Base-by-base conservation (phyloP, 2,888 invertebrate species). In the Eristalis tenax region DNA sequence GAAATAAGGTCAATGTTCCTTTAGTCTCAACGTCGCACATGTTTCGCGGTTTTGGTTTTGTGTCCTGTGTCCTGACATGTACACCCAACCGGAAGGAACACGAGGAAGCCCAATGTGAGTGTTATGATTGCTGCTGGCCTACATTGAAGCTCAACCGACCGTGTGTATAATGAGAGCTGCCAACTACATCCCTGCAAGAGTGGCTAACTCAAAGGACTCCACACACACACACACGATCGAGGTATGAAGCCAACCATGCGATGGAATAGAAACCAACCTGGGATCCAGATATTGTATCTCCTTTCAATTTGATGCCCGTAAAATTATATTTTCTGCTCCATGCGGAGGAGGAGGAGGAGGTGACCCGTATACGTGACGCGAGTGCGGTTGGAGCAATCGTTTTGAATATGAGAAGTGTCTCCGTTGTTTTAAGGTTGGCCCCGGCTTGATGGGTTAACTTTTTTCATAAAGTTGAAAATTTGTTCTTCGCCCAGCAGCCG, bases 391-490 rank as follows among this genome's bases (percentile, higher is more conserved):
- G 1, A 57, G 80, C 75, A 75, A 84, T 84, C 83, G 70, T 80
- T 84, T 80, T 70, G 63, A 71, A 66, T 64, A 57, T 76, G 80
- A 71, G 40, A 79, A 76, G 80, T 75, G 84, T 80, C 75, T 68
- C 66, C 56, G 70, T 32, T 50, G 61, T 80, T 84, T 75, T 74
- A 80, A 84, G 80, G 70, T 84, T 80, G 75, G 80, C 76, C 84
- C 75, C 75, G 38, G 64, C 75, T 70, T 84, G 75, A 76, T 76
- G 75, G 75, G 61, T 15, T 43, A 84, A 80, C 84, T 76, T 84
- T 84, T 84, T 80, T 84, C 80, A 80, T 84, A 84, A 84, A 80
- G 80, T 79, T 75, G 65, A 68, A 79, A 74, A 66, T 70, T 64
- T 38, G 32, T 79, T 76, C 26, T 68, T 64, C 40, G 35, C 50